Evolutionary conservation across 2,888 invertebrate genomes (phyloP).

Genomic region (Drosophila formosana): DNA sequence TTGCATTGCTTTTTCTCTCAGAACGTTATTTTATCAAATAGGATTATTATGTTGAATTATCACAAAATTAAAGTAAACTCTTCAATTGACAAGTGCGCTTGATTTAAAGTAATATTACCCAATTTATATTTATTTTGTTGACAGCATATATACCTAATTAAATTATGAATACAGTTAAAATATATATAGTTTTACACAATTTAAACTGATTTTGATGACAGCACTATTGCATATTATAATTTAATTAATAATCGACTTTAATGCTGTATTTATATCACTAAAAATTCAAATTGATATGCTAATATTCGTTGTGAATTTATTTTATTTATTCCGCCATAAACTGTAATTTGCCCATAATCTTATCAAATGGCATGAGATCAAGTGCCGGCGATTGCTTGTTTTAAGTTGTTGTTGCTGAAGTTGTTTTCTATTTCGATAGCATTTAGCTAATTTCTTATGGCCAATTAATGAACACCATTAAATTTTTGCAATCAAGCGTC

Average conservation of each 20-base stretch:
- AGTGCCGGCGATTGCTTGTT: constrained; percentile 19
- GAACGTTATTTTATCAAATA: background rate
- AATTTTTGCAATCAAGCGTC: constrained; percentile 77
- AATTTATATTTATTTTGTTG: too few relatives aligned
- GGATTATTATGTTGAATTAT: background rate
- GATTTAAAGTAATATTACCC: too few relatives aligned
- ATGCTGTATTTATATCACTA: background rate
- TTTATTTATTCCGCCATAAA: constrained; percentile 29
- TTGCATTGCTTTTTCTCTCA: too few relatives aligned
- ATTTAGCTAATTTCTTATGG: constrained; percentile 68
- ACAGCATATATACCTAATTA: too few relatives aligned
- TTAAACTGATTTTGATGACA: too few relatives aligned
- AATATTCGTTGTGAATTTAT: background rate
- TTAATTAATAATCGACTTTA: background rate
- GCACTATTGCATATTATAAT: too few relatives aligned
- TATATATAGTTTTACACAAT: too few relatives aligned
- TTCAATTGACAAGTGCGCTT: too few relatives aligned
- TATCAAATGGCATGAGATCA: constrained; percentile 46
- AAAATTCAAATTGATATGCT: background rate
- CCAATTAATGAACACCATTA: constrained; percentile 82
- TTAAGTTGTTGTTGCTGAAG: constrained; percentile 1
- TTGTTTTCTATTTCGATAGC: constrained; percentile 22
- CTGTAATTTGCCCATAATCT: constrained; percentile 34
- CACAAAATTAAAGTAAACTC: background rate
- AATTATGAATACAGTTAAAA: too few relatives aligned